Evolutionary conservation across 1,140 invertebrate species (phyloP).

Genomic region (Andrena cerasifolii): DNA sequence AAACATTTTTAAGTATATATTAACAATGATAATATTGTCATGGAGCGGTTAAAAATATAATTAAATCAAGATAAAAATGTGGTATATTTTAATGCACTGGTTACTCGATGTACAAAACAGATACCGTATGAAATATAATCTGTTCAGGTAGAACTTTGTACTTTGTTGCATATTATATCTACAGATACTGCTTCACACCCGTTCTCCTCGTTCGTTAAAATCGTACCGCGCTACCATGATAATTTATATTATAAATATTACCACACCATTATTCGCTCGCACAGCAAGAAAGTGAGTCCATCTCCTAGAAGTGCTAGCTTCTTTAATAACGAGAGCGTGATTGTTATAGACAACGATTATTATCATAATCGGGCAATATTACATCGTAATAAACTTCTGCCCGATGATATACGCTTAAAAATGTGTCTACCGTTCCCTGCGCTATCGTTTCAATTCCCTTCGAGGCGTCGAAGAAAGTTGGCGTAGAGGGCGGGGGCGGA

Average conservation of each 20-base stretch:
- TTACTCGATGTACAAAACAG: conserved; percentile 54
- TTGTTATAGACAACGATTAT: conserved; percentile 21
- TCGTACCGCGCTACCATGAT: conserved; percentile 22
- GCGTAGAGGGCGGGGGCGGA: neutral
- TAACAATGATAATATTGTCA: conserved; percentile 15
- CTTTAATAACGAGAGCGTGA: conserved; percentile 20
- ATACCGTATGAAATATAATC: conserved; percentile 55
- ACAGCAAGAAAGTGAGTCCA: conserved; percentile 9
- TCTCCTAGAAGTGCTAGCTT: neutral
- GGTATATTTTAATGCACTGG: conserved; percentile 53
- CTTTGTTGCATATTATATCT: conserved; percentile 45
- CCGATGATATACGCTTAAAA: conserved; percentile 41
- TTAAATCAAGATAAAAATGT: conserved; percentile 46
- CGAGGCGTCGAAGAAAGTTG: neutral
- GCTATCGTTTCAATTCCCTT: neutral
- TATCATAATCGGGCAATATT: conserved; percentile 30
- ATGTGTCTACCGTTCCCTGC: conserved; percentile 23
- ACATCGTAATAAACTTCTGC: conserved; percentile 17
- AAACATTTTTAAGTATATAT: conserved; percentile 1
- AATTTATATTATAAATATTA: neutral
- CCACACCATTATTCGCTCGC: conserved; percentile 29
- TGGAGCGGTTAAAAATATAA: conserved; percentile 48
- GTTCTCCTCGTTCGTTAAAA: conserved; percentile 17
- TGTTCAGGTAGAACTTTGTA: conserved; percentile 59
- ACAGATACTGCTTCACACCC: conserved; percentile 39